Base-by-base conservation (phyloP, 2,888 invertebrate genomes). In the Caenorhabditis sp. region DNA sequence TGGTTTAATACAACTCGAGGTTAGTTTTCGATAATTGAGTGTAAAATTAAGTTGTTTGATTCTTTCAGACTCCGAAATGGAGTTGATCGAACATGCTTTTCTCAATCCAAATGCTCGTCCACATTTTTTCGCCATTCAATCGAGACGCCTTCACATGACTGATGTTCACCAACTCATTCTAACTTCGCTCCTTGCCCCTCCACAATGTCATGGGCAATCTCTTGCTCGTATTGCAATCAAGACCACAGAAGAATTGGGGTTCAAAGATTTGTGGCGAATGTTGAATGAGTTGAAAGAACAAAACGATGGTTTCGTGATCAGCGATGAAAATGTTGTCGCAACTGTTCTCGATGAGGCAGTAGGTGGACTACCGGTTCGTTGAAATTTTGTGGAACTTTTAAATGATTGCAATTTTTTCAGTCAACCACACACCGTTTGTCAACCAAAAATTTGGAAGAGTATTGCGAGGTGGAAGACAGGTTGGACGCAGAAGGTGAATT, bases 71-170 rank as follows among this genome's bases (percentile, higher is more conserved):
- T 50, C 59, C 10, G 73, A 73, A 21, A 21, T 68, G 23, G 59
- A 57, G 20, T 56, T 73, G 3, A 50, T 49, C 1, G 56, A 65
- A 27, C 56, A 73, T 38, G 73, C 68, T 31, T 62, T 73, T n/a
- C 65, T 62, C 10, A 63, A 68, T 56, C 73, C 73, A 0, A 73
- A 73, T 43, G 54, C 62, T 21, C 68, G 73, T 2, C 73, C 73
- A 20, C n/a, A 27, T 8, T 21, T 50, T 21, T 73, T 73, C 59
- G 14, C 73, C 0, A 65, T 65, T 61, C 73, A 73, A 31, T 63
- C 64, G 20, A 43, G 68, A 4, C 61, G 62, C n/a, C n/a, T 73
- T 4, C 21, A 43, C 14, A 56, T 64, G 8, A 61, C 62, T 4
- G 73, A 73, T 53, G 27, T 73, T 17, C 8, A 56, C 2, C 8